Base-by-base conservation (phyloP, 2,888 invertebrate genomes). In the Branchellion lobata region DNA sequence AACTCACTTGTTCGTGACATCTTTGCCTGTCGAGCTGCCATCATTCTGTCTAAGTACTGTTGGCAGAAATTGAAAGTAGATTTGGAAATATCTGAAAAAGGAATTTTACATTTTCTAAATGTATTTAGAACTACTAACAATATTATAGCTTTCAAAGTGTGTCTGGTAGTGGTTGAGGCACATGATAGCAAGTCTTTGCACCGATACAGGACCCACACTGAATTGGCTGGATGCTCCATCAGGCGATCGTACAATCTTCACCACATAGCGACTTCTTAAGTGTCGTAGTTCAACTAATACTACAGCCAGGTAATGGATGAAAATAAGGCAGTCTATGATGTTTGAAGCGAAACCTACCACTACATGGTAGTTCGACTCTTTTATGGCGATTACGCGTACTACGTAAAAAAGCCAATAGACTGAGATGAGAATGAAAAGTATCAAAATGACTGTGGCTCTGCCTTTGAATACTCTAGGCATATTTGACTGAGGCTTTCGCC, bases 331-430 rank as follows among this genome's bases (percentile, higher is more conserved):
- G 88, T 98, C 97, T 0, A 95, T 92, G 85, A 97, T 91, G 86
- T 94, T 95, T 31, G 93, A 93, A 36, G 97, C 94, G 86, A 95
- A 98, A 78, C 93, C 92, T 34, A 98, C 96, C 85, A 97, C 90
- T 31, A 93, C 92, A 86, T 93, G 93, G 87, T 95, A 96, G 68
- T 77, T 73, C 0, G 74, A n/a, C 29, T 84, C 84, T 24, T 85
- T 85, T 77, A 87, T 86, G 78, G 89, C 88, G 79, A 89, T 84
- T 72, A 90, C 88, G 88, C 96, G 94, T 76, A 97, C 96, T 85
- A 94, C 92, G 87, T 97, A 99, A 89, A 99, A 99, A 29, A 99
- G 90, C 98, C 99, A 99, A 89, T 95, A 98, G 3, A 96, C 93
- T 88, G 97, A 95, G 82, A 93, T 93, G 87, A 96, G 93, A n/a